Conservation (phyloP, 2,888 invertebrate genomes). For the Polietes domitor region DNA sequence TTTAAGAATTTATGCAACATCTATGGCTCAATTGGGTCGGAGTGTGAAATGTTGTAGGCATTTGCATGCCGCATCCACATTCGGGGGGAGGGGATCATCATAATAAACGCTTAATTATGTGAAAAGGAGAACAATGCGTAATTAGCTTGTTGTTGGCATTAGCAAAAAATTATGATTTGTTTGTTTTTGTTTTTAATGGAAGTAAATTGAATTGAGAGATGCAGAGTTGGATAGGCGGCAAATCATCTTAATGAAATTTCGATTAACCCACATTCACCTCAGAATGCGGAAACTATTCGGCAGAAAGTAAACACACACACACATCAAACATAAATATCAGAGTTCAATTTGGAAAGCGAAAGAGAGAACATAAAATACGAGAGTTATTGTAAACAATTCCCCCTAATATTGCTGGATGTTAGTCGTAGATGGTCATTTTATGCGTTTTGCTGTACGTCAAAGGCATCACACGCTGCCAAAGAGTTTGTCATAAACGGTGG, state of each 20-base stretch:
- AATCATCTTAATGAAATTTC: not conserved
- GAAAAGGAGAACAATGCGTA: constrained; percentile 2
- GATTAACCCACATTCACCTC: constrained; percentile 19
- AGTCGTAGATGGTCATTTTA: too few relatives aligned
- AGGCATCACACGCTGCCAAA: too few relatives aligned
- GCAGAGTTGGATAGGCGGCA: not conserved
- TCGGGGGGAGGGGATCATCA: not conserved
- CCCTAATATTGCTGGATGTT: not conserved
- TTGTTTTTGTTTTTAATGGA: not conserved
- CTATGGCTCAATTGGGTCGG: constrained; percentile 49
- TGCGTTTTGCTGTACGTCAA: too few relatives aligned
- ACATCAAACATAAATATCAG: not conserved
- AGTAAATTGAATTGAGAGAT: not conserved
- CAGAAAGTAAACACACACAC: not conserved
- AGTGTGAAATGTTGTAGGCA: not conserved
- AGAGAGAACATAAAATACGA: not conserved
- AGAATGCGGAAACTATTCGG: not conserved
- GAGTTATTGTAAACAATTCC: not conserved
- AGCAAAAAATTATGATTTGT: constrained; percentile 4
- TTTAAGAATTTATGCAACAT: constrained; percentile 50
- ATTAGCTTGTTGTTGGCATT: not conserved
- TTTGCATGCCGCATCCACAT: not conserved
- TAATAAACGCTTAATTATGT: constrained; percentile 8
- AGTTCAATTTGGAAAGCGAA: not conserved
- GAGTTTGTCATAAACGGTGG: too few relatives aligned